A percentile compares a stretch with the other conserved stretches of the same genome.
Evolutionary conservation across 2,797 vertebrate species (phyloP).

Genomic region (Gymnodraco acuticeps): DNA sequence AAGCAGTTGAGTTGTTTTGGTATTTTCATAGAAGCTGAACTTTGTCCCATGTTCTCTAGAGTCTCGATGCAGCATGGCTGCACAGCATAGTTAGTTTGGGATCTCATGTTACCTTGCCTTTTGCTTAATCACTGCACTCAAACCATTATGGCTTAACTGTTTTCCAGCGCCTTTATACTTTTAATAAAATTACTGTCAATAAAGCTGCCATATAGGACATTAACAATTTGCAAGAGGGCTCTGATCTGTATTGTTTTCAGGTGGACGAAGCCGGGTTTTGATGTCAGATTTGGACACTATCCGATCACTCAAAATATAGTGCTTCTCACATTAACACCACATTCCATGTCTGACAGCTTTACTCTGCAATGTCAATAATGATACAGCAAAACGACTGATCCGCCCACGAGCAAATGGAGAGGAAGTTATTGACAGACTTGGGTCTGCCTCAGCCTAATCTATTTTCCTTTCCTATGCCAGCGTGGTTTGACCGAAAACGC

Average conservation of each 20-base stretch:
- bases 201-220: constrained; percentile 24
- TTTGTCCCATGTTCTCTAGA: constrained; percentile 42
- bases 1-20: constrained; percentile 35
- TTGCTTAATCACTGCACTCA: constrained; percentile 70
- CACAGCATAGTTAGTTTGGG: constrained; percentile 71
- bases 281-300: constrained; percentile 61
- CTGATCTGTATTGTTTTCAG: constrained; percentile 40
- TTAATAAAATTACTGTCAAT: constrained; percentile 52
- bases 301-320: constrained; percentile 65
- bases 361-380: constrained; percentile 72
- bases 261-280: constrained; percentile 47
- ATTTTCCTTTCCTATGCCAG: constrained; percentile 75
- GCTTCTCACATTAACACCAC: constrained; percentile 75
- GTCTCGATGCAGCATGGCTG: constrained; percentile 62
- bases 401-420: constrained; percentile 56
- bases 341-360: constrained; percentile 73
- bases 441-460: constrained; percentile 65
- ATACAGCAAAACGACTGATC: constrained; percentile 59
- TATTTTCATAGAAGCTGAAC: constrained; percentile 43
- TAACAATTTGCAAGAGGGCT: constrained; percentile 26
- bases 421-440: constrained; percentile 79
- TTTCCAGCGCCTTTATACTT: constrained; percentile 53
- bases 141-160: constrained; percentile 64
- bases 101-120: constrained; percentile 78
- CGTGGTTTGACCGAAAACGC: constrained; percentile 82